Conservation (phyloP, 2,797 vertebrate genomes). For the Peromyscus aztecus region DNA sequence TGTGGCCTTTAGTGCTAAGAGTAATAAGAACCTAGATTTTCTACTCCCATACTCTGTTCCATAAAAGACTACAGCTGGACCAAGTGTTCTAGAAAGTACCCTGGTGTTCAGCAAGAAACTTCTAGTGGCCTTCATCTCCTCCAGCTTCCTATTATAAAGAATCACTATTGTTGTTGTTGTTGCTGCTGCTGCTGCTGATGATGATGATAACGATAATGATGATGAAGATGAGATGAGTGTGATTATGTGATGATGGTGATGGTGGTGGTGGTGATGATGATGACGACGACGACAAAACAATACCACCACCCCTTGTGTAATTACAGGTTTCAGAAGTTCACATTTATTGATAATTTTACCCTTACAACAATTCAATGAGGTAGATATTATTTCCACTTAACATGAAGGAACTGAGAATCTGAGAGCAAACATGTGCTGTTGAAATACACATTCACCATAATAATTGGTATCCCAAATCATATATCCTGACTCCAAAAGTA, state of each 20-base stretch:
- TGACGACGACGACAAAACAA: background rate
- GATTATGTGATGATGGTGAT: background rate
- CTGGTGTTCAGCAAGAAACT: background rate
- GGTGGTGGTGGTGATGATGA: background rate
- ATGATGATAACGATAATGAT: background rate
- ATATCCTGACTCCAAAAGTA: background rate
- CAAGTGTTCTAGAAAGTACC: background rate
- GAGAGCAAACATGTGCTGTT: slow-evolving; percentile 24
- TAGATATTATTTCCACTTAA: slow-evolving; percentile 56
- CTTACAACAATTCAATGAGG: slow-evolving; percentile 57
- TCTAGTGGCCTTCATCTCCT: background rate
- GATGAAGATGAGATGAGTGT: background rate
- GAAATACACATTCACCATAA: slow-evolving; percentile 45
- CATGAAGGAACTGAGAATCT: slow-evolving; percentile 50
- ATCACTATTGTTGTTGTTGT: background rate
- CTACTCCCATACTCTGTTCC: background rate
- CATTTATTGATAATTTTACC: slow-evolving; percentile 65
- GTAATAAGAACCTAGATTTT: background rate
- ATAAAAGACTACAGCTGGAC: background rate
- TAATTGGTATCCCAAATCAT: background rate
- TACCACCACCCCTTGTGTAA: background rate
- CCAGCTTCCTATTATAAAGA: background rate
- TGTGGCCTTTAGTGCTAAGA: background rate
- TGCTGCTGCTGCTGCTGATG: background rate
- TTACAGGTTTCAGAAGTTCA: slow-evolving; percentile 35